phyloP scores from a whole-genome alignment of 2,888 invertebrate genomes.

The Melanostoma mellinum region DNA sequence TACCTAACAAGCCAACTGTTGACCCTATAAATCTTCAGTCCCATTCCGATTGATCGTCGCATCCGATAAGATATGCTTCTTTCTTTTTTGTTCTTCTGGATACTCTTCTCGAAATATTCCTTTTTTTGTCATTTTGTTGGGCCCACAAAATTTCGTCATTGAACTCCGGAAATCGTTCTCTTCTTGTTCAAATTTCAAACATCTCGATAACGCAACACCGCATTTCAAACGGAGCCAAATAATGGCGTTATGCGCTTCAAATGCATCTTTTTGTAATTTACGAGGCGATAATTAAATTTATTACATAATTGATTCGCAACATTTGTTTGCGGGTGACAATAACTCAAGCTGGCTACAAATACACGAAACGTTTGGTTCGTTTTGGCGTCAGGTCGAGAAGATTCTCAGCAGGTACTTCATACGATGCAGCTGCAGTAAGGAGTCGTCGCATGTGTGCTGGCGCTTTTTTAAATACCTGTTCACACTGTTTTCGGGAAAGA shows the following conservation, averaged over 20 bases:
- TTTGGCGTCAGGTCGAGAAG: conserved; percentile 25
- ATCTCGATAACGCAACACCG: conserved; percentile 50
- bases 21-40: conserved; percentile 65
- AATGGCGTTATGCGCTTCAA: conserved; percentile 19
- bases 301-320: conserved; percentile 68
- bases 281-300: conserved; percentile 74
- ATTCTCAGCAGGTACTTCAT: conserved; percentile 48
- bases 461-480: conserved; percentile 45
- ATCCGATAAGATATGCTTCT: conserved; percentile 48
- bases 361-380: conserved; percentile 24
- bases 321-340: conserved; percentile 63
- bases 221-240: conserved; percentile 10
- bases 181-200: conserved; percentile 21
- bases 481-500: conserved; percentile 37
- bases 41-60: conserved; percentile 64
- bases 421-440: conserved; percentile 42
- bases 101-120: conserved; percentile 30
- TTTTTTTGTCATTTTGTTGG: conserved; percentile 31
- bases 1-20: conserved; percentile 14
- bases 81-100: conserved; percentile 29
- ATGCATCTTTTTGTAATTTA: conserved; percentile 62
- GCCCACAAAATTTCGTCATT: conserved; percentile 52
- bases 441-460: conserved; percentile 4
- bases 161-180: conserved; percentile 46
- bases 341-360: conserved; percentile 20